A percentile compares a stretch with the other conserved stretches of the same genome.
Evolutionary conservation across 2,113 vertebrate species (phyloP).

Genomic region (Coregonus clupeaformis): DNA sequence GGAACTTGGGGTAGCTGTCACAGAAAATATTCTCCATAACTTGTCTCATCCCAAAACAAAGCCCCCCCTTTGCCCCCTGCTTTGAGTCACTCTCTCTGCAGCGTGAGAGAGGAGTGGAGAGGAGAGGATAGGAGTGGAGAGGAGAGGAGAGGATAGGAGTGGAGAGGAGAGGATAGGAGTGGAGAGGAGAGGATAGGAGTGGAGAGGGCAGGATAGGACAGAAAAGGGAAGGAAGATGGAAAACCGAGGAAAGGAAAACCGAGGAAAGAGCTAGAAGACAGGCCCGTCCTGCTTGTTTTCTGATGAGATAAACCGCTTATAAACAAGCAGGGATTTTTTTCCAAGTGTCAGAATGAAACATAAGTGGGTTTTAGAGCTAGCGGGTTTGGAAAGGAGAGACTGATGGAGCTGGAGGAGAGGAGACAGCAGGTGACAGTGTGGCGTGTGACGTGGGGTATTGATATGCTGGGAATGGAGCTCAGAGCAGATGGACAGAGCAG

Average conservation of each 20-base stretch:
- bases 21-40: too few species aligned
- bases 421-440: slow-evolving; percentile 52
- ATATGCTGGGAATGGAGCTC: slow-evolving; percentile 68
- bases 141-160: too few species aligned
- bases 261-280: slow-evolving; percentile 25
- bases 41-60: not conserved
- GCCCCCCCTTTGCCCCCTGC: slow-evolving; percentile 7
- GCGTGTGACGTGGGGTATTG: slow-evolving; percentile 53
- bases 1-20: too few species aligned
- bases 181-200: too few species aligned
- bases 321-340: slow-evolving; percentile 54
- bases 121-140: too few species aligned
- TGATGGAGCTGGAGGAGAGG: slow-evolving; percentile 46
- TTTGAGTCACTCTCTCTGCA: too few species aligned
- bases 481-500: slow-evolving; percentile 72
- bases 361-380: slow-evolving; percentile 55
- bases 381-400: slow-evolving; percentile 44
- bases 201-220: too few species aligned
- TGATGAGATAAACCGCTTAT: slow-evolving; percentile 49
- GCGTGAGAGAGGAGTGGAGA: too few species aligned
- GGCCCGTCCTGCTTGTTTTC: slow-evolving; percentile 48
- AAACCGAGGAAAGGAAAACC: not conserved
- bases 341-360: slow-evolving; percentile 62
- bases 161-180: too few species aligned
- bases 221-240: not conserved